phyloP scores from a whole-genome alignment of 2,888 invertebrate genomes.

The Endotricha flammealis region DNA sequence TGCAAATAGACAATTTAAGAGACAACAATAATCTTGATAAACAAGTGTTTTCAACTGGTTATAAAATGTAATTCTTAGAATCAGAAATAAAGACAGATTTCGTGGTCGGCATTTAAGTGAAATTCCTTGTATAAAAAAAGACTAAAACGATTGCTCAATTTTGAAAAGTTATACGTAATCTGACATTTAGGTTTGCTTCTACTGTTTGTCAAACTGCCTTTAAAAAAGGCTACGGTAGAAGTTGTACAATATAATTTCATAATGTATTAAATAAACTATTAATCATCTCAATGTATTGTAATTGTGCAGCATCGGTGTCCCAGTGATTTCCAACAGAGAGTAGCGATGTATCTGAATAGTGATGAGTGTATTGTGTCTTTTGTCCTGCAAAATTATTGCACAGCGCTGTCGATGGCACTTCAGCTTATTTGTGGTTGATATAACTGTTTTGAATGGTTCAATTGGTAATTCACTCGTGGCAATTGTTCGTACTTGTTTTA shows the following conservation, averaged over 20 bases:
- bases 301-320: conserved; percentile 15
- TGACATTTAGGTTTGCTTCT: no score
- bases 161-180: no score
- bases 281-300: conserved; percentile 6
- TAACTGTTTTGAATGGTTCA: conserved; percentile 4
- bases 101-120: no score
- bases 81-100: no score
- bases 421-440: conserved; percentile 8
- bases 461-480: conserved; percentile 1
- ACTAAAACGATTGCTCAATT: no score
- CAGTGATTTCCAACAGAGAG: conserved; percentile 42
- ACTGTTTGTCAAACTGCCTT: no score
- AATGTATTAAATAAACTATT: conserved; percentile 1
- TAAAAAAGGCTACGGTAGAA: no score
- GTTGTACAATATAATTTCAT: background rate
- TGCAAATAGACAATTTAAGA: no score
- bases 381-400: conserved; percentile 55
- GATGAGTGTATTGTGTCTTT: conserved; percentile 56
- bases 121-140: no score
- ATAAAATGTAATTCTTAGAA: no score
- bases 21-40: no score
- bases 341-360: conserved; percentile 52
- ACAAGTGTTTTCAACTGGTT: no score
- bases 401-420: conserved; percentile 26
- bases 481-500: background rate